Evolutionary conservation across 2,113 vertebrate species (phyloP).

Genomic region (Nycticryphes semicollaris): DNA sequence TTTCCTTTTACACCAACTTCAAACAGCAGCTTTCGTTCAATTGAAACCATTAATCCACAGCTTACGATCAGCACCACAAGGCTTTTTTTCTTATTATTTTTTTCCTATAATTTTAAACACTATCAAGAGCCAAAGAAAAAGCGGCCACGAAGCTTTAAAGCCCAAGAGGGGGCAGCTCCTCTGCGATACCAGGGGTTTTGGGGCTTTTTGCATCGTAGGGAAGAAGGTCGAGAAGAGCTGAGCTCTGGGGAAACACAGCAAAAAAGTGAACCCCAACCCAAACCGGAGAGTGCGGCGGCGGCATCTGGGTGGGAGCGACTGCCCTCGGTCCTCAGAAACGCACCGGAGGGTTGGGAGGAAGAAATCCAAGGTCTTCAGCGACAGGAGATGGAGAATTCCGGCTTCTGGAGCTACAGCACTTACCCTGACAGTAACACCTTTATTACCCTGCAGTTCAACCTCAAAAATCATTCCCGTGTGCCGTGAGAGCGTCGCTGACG

Average conservation of each 20-base stretch:
- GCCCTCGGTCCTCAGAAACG: accelerated
- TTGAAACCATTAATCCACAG: background rate
- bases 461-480: accelerated
- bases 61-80: background rate
- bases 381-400: accelerated
- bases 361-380: accelerated
- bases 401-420: accelerated
- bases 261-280: background rate
- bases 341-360: background rate
- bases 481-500: accelerated
- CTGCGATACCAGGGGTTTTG: accelerated
- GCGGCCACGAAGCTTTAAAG: accelerated
- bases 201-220: accelerated
- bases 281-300: accelerated
- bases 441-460: accelerated
- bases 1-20: background rate
- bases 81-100: too few species aligned
- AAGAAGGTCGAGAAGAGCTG: background rate
- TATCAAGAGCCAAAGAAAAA: background rate
- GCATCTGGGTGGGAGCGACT: accelerated
- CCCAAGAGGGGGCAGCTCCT: accelerated
- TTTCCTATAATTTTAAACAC: background rate
- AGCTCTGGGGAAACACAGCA: accelerated
- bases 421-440: accelerated
- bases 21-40: background rate